Evolutionary conservation across 2,113 vertebrate genomes (phyloP).

Genomic region (Corythaixoides concolor): DNA sequence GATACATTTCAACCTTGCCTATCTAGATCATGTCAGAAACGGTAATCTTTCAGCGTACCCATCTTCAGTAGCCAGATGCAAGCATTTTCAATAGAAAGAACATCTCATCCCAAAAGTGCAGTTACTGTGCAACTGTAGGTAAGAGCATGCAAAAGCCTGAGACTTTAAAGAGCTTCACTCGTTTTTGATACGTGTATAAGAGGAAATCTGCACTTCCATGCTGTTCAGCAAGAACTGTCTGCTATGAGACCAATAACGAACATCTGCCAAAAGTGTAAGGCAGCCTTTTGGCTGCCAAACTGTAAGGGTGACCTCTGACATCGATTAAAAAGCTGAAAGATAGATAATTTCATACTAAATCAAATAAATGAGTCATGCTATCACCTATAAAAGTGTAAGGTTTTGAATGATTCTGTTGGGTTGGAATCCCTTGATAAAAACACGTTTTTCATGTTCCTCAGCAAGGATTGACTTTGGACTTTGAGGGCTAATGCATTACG

Average conservation of each 20-base stretch:
- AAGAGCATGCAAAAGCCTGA: background rate
- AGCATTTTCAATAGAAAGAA: background rate
- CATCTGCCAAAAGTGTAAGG: background rate
- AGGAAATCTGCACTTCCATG: background rate
- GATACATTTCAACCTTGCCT: background rate
- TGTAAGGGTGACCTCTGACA: background rate
- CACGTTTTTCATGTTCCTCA: background rate
- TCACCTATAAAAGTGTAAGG: background rate
- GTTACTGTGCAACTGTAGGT: background rate
- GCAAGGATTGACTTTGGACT: background rate
- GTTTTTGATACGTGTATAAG: background rate
- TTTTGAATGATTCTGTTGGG: slow-evolving; percentile 15
- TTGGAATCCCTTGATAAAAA: background rate
- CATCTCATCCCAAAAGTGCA: background rate
- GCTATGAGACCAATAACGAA: background rate
- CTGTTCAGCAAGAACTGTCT: background rate
- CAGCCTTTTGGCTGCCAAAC: slow-evolving; percentile 15
- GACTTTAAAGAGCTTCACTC: background rate
- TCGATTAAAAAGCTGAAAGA: background rate
- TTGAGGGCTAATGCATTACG: background rate
- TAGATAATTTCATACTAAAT: background rate
- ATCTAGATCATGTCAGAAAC: background rate
- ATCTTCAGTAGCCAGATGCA: background rate
- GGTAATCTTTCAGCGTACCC: background rate
- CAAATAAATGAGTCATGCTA: background rate